These are phyloP conservation scores for Fulica atra DNA, from an alignment of 2,113 vertebrate genomes.

Conservation along the genomic window DNA sequence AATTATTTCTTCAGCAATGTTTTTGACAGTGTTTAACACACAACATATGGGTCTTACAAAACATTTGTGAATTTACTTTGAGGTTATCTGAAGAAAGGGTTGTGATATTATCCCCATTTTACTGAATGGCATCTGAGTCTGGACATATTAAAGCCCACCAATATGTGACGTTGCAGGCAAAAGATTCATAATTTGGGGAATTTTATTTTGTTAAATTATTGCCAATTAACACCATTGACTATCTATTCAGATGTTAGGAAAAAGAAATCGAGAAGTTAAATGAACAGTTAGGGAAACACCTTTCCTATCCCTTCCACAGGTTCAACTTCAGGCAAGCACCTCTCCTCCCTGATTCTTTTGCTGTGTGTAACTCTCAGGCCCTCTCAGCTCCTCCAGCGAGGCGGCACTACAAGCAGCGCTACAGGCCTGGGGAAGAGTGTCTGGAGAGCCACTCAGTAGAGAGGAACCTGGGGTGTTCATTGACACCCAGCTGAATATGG, in stretches of 20 bases:
- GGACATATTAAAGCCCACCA: neutral
- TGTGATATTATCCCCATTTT: neutral
- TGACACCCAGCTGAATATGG: too few species aligned
- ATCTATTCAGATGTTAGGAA: neutral
- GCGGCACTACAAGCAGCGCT: too few species aligned
- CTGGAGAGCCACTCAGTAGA: too few species aligned
- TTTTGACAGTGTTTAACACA: neutral
- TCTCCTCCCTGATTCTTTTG: neutral
- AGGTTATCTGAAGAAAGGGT: neutral
- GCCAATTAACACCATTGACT: neutral
- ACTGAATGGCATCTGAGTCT: neutral
- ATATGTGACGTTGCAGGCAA: rapidly evolving
- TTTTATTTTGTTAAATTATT: neutral
- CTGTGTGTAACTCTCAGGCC: rapidly evolving
- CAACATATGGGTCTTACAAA: neutral
- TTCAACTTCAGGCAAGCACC: neutral
- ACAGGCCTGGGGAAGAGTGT: too few species aligned
- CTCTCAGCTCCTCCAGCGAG: neutral
- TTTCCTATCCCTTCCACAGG: neutral
- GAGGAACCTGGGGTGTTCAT: too few species aligned
- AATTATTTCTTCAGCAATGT: neutral
- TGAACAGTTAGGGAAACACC: neutral
- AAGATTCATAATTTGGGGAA: neutral
- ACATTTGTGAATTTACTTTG: neutral
- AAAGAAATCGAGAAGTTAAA: neutral